Evolutionary conservation across 2,888 invertebrate genomes (phyloP).

Genomic region (Pachydiplax longipennis): DNA sequence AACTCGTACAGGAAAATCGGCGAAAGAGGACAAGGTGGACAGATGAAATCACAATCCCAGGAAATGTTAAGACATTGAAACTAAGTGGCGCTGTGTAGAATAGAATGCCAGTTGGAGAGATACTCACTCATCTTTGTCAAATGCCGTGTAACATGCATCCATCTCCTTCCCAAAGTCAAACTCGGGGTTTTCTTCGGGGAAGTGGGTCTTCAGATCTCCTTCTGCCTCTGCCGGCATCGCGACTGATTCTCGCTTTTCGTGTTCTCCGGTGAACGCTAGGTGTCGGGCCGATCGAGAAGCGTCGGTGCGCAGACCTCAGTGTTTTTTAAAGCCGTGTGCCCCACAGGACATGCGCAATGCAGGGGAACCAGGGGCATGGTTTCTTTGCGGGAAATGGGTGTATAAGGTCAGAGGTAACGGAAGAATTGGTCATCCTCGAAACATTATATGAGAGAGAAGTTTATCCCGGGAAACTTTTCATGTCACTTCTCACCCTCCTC

Average conservation of each 20-base stretch:
- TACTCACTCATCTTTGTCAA: conserved; percentile 87
- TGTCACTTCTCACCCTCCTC: neutral
- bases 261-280: conserved; percentile 51
- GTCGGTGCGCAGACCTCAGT: conserved; percentile 7
- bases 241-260: conserved; percentile 47
- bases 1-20: too few species aligned
- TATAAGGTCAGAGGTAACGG: conserved; percentile 48
- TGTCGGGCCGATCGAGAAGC: conserved; percentile 55
- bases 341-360: conserved; percentile 43
- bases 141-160: conserved; percentile 91
- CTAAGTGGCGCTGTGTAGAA: too few species aligned
- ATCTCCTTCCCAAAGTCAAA: conserved; percentile 63
- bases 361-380: conserved; percentile 37
- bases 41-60: neutral
- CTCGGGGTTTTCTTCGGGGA: conserved; percentile 27
- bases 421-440: conserved; percentile 52
- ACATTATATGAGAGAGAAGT: conserved; percentile 48
- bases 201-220: conserved; percentile 32
- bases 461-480: neutral
- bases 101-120: neutral
- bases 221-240: conserved; percentile 43
- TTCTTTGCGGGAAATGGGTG: conserved; percentile 45
- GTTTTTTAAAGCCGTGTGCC: neutral
- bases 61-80: neutral
- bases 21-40: neutral